Evolutionary conservation across 2,113 vertebrate genomes (phyloP).

Genomic region (Ophiodon elongatus): DNA sequence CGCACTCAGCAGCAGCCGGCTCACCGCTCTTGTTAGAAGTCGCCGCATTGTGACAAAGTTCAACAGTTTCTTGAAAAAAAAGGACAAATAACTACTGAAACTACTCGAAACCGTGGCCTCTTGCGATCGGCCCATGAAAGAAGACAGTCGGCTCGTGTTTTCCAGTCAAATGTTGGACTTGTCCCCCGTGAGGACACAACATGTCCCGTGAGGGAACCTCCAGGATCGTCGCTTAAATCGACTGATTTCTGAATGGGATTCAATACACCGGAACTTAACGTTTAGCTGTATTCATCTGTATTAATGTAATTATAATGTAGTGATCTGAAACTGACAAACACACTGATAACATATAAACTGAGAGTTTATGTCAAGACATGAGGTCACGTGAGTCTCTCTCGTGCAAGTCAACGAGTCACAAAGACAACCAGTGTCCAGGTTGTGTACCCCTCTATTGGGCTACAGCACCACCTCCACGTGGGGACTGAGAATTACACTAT

Average conservation of each 20-base stretch:
- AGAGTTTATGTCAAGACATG: neutral
- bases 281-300: no score
- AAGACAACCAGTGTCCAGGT: neutral
- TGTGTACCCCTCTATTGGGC: neutral
- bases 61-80: slow-evolving; percentile 21
- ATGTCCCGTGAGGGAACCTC: neutral
- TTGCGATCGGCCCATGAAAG: slow-evolving; percentile 38
- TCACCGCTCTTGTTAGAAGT: slow-evolving; percentile 65
- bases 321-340: neutral
- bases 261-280: no score
- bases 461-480: slow-evolving; percentile 19
- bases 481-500: neutral
- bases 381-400: neutral
- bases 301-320: no score
- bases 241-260: neutral
- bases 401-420: neutral
- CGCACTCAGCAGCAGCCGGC: slow-evolving; percentile 58
- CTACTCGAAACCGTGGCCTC: fast-evolving
- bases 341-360: fast-evolving
- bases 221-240: fast-evolving
- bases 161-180: neutral
- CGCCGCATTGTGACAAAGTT: slow-evolving; percentile 64
- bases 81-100: slow-evolving; percentile 11
- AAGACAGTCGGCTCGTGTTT: fast-evolving
- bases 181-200: neutral